phyloP scores from a whole-genome alignment of 2,113 vertebrate genomes.

The Passer domesticus region DNA sequence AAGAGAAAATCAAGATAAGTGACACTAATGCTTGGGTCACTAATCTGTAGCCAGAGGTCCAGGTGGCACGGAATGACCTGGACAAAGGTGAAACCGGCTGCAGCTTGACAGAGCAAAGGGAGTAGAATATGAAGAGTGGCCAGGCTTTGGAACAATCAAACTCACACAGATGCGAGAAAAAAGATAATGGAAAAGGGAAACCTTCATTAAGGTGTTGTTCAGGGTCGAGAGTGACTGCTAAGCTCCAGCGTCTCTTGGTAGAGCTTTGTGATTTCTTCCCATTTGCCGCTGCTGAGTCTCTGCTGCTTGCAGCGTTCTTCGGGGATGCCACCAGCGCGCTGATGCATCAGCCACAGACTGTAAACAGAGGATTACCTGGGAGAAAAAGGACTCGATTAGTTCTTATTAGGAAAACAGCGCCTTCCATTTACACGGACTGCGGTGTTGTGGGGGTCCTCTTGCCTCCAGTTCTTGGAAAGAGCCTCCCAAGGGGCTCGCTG shows the following conservation, averaged over 20 bases:
- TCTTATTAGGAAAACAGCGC: not conserved
- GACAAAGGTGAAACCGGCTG: not conserved
- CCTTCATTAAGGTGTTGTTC: not conserved
- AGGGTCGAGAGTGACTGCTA: not conserved
- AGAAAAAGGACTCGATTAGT: not conserved
- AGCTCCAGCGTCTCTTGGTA: not conserved
- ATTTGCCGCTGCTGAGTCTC: not conserved
- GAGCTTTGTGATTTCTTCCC: not conserved
- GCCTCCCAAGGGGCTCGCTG: not conserved
- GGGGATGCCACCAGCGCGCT: not conserved
- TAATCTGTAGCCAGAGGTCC: not conserved
- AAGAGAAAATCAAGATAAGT: conserved; percentile 19
- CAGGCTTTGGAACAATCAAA: not conserved
- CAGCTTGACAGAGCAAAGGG: not conserved
- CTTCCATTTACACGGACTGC: not conserved
- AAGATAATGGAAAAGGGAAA: not conserved
- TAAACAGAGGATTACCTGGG: not conserved
- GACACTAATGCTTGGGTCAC: not conserved
- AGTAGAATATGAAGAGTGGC: not conserved
- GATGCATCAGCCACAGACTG: not conserved
- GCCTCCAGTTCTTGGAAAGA: not conserved
- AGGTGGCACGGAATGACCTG: not conserved
- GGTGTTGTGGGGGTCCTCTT: too few species aligned
- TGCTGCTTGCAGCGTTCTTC: not conserved
- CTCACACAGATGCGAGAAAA: not conserved